phyloP scores from a whole-genome alignment of 2,797 vertebrate genomes.

The Choloepus didactylus region DNA sequence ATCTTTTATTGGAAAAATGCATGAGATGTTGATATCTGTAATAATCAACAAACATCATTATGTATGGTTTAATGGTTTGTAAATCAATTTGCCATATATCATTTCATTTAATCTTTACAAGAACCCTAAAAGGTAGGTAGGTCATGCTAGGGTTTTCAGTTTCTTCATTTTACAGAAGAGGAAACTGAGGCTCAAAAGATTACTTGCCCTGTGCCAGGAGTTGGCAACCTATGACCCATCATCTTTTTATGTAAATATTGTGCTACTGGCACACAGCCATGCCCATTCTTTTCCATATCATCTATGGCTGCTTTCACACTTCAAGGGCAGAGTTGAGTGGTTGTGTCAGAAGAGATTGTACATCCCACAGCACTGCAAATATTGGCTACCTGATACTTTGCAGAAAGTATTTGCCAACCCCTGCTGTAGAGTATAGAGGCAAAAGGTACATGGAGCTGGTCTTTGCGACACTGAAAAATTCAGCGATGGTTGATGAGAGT shows the following conservation, averaged over 20 bases:
- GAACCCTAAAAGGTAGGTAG: neutral
- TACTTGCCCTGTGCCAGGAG: neutral
- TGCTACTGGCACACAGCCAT: neutral
- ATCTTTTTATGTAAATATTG: neutral
- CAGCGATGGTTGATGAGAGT: no score
- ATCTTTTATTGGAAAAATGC: neutral
- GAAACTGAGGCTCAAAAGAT: neutral
- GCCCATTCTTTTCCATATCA: neutral
- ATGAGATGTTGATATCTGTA: neutral
- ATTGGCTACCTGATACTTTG: no score
- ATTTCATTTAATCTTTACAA: neutral
- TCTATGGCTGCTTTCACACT: neutral
- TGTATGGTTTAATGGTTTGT: neutral
- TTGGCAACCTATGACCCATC: neutral
- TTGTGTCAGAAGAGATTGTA: neutral
- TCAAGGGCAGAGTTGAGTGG: no score
- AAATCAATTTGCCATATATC: neutral
- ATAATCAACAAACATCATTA: neutral
- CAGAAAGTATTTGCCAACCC: neutral
- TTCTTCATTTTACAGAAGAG: neutral
- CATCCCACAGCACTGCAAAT: no score
- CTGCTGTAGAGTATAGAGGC: fast-evolving
- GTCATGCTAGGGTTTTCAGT: neutral
- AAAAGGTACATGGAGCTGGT: neutral
- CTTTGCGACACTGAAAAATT: neutral